Base-by-base conservation (phyloP, 2,888 invertebrate genomes). In the Acanthosepion lycidas region DNA sequence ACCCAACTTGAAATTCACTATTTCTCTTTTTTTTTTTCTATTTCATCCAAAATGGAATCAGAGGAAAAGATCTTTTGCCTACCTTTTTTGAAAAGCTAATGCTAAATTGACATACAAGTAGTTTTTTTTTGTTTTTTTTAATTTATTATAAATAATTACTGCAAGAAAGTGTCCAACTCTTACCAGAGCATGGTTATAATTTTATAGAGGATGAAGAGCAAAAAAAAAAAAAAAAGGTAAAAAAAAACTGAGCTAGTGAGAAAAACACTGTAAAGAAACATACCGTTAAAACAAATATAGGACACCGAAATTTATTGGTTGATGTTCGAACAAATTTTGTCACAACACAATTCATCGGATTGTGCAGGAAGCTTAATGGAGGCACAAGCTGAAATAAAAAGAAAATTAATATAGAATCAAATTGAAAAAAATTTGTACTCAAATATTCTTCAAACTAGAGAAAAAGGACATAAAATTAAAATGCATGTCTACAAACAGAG, bases 231-330 rank as follows among this genome's bases (percentile, higher is more conserved):
- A n/a, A n/a, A n/a, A n/a, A n/a, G n/a, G 42, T 42, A 91, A 28
- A 91, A n/a, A 91, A 20, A 48, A 91, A 23, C 33, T 33, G 48
- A 28, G 28, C 23, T 5, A 91, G 91, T 42, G 91, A 91, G n/a
- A 91, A 48, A 28, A 20, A 20, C 4, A 28, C 42, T 42, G 42
- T 42, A 78, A n/a, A 18, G 0, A 3, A 95, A 97, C 98, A 97
- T 96, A 98, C 98, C 28, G 99, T 99, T 97, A 99, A 98, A 96
- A 99, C 99, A 97, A 99, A 99, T 96, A 99, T 99, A 0, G 99
- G 99, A 98, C 99, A 99, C 96, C 99, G 98, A 98, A 99, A 99
- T 98, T 99, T 99, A 98, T 99, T 99, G 94, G 99, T 99, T 20
- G 99, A 99, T n/a, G 99, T 99, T 97, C 99, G 98, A 18, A 99